Evolutionary conservation across 2,797 vertebrate species (phyloP).

Genomic region (Microtus agrestis): DNA sequence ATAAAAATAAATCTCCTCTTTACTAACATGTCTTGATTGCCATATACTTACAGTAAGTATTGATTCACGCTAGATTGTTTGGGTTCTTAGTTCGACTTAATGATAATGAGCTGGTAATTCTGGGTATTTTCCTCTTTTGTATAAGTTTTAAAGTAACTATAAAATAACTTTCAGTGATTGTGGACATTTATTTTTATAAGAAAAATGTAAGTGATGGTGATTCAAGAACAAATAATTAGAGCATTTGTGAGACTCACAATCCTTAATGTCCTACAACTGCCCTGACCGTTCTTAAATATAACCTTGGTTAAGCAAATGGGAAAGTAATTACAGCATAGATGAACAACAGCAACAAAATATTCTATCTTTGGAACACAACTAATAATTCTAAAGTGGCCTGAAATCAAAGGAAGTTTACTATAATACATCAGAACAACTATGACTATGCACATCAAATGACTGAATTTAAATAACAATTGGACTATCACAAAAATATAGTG

Average conservation of each 20-base stretch:
- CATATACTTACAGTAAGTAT: neutral
- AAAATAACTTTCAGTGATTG: neutral
- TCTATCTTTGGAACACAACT: neutral
- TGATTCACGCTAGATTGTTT: neutral
- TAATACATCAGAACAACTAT: neutral
- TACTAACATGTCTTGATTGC: neutral
- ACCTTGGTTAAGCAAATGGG: neutral
- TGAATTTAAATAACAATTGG: constrained; percentile 52
- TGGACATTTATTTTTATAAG: neutral
- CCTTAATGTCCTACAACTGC: neutral
- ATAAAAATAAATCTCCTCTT: neutral
- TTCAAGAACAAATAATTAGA: neutral
- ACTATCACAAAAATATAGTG: constrained; percentile 66
- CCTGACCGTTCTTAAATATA: neutral
- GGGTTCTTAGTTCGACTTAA: neutral
- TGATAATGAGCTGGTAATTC: neutral
- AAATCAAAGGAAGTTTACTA: constrained; percentile 22
- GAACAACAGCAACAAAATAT: neutral
- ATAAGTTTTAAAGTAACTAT: neutral
- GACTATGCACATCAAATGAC: constrained; percentile 61
- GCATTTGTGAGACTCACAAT: neutral
- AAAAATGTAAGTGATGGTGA: neutral
- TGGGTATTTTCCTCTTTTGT: neutral
- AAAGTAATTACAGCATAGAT: neutral
- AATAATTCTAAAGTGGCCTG: constrained; percentile 34